Evolutionary conservation across 2,113 vertebrate species (phyloP), one percentile per base, ranked within the genome.

Genomic region (Bombycilla garrulus): DNA sequence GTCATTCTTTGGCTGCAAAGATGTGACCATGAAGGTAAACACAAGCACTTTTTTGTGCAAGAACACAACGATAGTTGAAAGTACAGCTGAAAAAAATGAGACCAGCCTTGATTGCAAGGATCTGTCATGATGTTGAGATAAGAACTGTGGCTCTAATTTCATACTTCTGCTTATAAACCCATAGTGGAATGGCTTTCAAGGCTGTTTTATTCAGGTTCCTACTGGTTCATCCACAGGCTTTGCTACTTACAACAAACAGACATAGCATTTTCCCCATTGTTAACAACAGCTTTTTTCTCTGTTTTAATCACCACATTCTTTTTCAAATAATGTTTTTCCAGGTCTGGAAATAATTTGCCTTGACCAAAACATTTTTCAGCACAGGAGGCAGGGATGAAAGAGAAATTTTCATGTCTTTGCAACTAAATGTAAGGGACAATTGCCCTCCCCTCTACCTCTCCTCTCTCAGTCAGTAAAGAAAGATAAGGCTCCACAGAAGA

Each of bases 171-270:
- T 88, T 51, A 64, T 19, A 45, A 33, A 57, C 18, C 2, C 6
- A 21, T 47, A 73, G 66, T 20, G 26, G 17, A 86, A 72, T 24
- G 58, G 33, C 23, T 91, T 84, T 79, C 70, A 92, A 79, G 47
- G 54, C 74, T 65, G 19, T 66, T 96, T 92, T 47, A 44, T 71
- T 90, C 67, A 61, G n/a, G 25, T 33, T 67, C 47, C 51, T 62
- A 25, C 38, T 48, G 40, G 21, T 92, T 20, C 53, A 26, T 69
- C 26, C 24, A 33, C 42, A 74, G 71, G 33, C 28, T 47, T 77
- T 90, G 44, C 31, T 16, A 11, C 47, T 54, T 70, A 36, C 57
- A 81, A 62, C 56, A 84, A 50, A n/a, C 23, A 53, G 44, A 62
- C 28, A 58, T 3, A 8, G 7, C 22, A 56, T 91, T 94, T 92